Evolutionary conservation across 2,888 invertebrate species (phyloP), one percentile per base, ranked within the genome.

Genomic region (Tortrix viridana): DNA sequence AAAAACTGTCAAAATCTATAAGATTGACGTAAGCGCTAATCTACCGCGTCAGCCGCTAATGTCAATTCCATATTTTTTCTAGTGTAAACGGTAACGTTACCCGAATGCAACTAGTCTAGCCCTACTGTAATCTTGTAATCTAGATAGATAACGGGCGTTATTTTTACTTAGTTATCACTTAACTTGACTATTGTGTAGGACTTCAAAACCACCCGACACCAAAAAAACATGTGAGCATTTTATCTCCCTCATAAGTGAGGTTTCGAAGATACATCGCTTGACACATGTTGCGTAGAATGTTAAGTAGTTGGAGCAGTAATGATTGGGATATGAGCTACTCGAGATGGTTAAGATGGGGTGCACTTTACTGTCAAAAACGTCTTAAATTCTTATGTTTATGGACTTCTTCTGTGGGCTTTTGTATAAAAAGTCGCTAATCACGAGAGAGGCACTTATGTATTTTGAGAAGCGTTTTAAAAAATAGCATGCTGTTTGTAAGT

Each of bases 241-340:
- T 77, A 76, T 77, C 76, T 70, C 65, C 68, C 59, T 67, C 72
- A 69, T 80, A 81, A 81, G 80, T 81, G 78, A 74, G 74, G 41
- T 58, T 48, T 56, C 52, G 55, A 23, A 76, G 81, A 82, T 65
- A 69, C 72, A 71, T 68, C 72, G 70, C 71, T 70, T 72, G 74
- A 81, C 85, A 86, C 80, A 74, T 85, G 82, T 79, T 74, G 68
- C 69, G 63, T 70, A 71, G 78, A 79, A 82, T 84, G 77, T 81
- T 76, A 81, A 84, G 82, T 78, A 79, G 77, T 75, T 68, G 67
- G 65, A 67, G 70, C 60, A 47, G 46, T 60, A 67, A 76, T 76
- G 72, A 81, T 79, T 74, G 72, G 69, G 68, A 67, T 72, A 71
- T 16, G 44, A 53, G 63, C 75, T 77, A 77, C 76, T 77, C 73